Evolutionary conservation across 2,113 vertebrate genomes (phyloP).

Genomic region (Pluvianellus socialis): DNA sequence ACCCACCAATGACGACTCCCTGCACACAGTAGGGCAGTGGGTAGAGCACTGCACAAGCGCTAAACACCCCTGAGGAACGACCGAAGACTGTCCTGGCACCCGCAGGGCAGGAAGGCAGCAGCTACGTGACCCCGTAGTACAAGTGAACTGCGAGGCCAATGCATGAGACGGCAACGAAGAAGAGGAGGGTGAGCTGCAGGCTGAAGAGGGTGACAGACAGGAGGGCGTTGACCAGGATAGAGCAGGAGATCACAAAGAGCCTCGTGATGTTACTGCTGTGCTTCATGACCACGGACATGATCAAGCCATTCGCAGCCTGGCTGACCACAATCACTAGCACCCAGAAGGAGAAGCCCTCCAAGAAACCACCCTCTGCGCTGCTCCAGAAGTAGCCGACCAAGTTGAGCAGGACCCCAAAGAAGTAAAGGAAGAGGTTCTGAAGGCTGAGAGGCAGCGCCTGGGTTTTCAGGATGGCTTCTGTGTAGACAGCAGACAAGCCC

Average conservation of each 20-base stretch:
- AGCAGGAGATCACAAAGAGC: conserved; percentile 93
- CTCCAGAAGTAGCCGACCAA: conserved; percentile 71
- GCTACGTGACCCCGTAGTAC: conserved; percentile 80
- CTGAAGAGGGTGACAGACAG: conserved; percentile 82
- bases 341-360: conserved; percentile 84
- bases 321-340: conserved; percentile 83
- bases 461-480: conserved; percentile 86
- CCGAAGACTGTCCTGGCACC: neutral
- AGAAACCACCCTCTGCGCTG: conserved; percentile 59
- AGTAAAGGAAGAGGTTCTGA: conserved; percentile 92
- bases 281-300: conserved; percentile 94
- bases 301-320: conserved; percentile 88
- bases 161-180: conserved; percentile 80
- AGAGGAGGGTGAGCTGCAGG: conserved; percentile 85
- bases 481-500: conserved; percentile 89
- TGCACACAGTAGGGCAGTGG: rapidly evolving
- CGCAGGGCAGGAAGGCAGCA: neutral
- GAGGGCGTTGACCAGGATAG: conserved; percentile 88
- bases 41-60: neutral
- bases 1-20: neutral
- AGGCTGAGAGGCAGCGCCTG: conserved; percentile 87
- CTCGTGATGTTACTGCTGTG: conserved; percentile 92
- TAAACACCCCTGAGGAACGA: neutral
- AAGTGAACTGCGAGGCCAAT: conserved; percentile 85
- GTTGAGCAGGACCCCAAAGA: conserved; percentile 87